Evolutionary conservation across 2,113 vertebrate species (phyloP), one percentile per base, ranked within the genome.

Genomic region (Pseudolaguvia tuberculata): DNA sequence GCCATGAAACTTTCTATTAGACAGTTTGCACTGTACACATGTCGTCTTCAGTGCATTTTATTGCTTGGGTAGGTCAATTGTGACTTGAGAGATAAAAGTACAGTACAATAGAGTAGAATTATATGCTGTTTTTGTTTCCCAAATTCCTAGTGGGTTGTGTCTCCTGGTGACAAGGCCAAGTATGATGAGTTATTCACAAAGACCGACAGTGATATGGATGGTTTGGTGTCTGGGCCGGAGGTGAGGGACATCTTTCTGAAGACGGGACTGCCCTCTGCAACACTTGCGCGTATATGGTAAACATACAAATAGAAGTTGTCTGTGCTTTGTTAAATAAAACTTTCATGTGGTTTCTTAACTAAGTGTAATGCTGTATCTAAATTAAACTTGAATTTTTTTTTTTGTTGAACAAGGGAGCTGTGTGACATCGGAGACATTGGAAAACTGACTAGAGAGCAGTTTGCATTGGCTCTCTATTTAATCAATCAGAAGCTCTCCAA

Each of bases 201-300:
- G 90, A 96, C 94, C 18, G 97, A 99, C 75, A 89, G 90, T 35
- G 97, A 99, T 86, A 92, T 94, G 93, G 97, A 99, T 67, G 95
- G 95, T n/a, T 93, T 96, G 79, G 94, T 99, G 67, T 98, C 96
- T 70, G 97, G 97, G 66, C 86, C 93, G 52, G 97, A 99, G 88
- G 96, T 95, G 78, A 92, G 89, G 88, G 96, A 98, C 75, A 93
- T 98, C 5, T 99, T 99, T 85, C 85, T 99, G 62, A 97, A 97
- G 85, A 98, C 97, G 0, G 95, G 96, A 51, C 88, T 99, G 68
- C 92, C 95, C 65, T 95, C 97, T 78, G 81, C 89, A 68, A 91
- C 96, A 18, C 90, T 99, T 6, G 97, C 97, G 55, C 95, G 91
- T 72, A 96, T 99, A 87, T 99, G 97, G 97, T 99, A 90, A 9